A percentile compares a stretch with the other conserved stretches of the same genome.
Conservation (phyloP, 2,888 invertebrate species). For the Aphodius sticticus region DNA sequence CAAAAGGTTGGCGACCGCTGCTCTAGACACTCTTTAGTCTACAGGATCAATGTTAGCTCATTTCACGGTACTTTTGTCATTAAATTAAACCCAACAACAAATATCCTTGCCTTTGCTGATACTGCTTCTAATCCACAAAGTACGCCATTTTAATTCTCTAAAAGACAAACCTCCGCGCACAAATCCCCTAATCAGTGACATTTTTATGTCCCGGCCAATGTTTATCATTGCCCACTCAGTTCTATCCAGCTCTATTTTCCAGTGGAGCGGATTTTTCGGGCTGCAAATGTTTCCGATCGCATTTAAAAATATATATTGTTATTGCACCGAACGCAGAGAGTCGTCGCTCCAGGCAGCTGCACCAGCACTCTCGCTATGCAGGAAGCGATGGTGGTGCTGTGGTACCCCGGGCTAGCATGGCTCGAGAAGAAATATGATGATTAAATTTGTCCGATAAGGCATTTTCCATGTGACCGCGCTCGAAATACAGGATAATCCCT, state of each 20-base stretch:
- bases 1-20: no score
- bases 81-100: no score
- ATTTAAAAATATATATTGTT: slow-evolving; percentile 34
- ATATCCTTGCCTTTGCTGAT: no score
- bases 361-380: background rate
- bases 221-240: slow-evolving; percentile 22
- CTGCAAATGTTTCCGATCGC: slow-evolving; percentile 25
- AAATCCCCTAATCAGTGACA: slow-evolving; percentile 20
- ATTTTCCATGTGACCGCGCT: slow-evolving; percentile 42
- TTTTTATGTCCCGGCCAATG: slow-evolving; percentile 16
- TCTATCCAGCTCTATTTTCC: background rate
- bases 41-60: no score
- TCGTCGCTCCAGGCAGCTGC: slow-evolving; percentile 15
- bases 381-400: background rate
- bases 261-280: background rate
- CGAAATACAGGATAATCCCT: slow-evolving; percentile 52
- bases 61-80: no score
- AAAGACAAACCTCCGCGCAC: background rate
- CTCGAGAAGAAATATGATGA: slow-evolving; percentile 43
- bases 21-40: no score
- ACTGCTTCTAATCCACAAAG: no score
- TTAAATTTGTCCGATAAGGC: slow-evolving; percentile 50
- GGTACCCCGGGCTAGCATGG: slow-evolving; percentile 7
- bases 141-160: no score
- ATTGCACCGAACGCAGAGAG: slow-evolving; percentile 14